Evolutionary conservation across 2,888 invertebrate species (phyloP).

Genomic region (Andricus quercusramuli): DNA sequence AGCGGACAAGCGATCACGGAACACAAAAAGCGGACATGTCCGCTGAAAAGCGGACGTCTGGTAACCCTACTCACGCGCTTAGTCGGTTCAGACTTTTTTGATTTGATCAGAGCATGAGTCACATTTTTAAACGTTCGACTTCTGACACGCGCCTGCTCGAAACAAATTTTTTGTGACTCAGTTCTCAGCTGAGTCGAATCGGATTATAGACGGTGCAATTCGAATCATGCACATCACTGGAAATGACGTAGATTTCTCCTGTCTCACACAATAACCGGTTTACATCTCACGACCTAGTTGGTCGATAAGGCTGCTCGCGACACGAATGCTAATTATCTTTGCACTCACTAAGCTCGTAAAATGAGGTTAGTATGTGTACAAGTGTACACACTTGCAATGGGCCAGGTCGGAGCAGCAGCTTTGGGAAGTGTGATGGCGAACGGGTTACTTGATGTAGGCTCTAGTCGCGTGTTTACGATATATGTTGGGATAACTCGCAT

Average conservation of each 20-base stretch:
- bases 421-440: neutral
- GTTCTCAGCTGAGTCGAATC: too few species aligned
- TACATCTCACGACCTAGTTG: slow-evolving; percentile 53
- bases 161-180: too few species aligned
- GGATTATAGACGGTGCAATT: too few species aligned
- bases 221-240: neutral
- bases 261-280: slow-evolving; percentile 64
- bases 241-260: slow-evolving; percentile 52
- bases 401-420: slow-evolving; percentile 27
- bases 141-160: too few species aligned
- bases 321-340: slow-evolving; percentile 65
- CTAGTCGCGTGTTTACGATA: neutral
- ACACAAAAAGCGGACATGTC: too few species aligned
- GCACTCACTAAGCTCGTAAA: slow-evolving; percentile 48
- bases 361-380: slow-evolving; percentile 48
- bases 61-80: too few species aligned
- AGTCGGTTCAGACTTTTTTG: too few species aligned
- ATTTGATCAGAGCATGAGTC: too few species aligned
- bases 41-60: too few species aligned
- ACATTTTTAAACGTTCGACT: too few species aligned
- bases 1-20: too few species aligned
- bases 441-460: neutral
- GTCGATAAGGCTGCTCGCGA: slow-evolving; percentile 57
- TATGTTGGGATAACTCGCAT: neutral
- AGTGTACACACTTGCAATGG: slow-evolving; percentile 43